These are phyloP conservation scores for Montipora capricornis DNA, from an alignment of 64 coral and sea anemone species.

Conservation along the genomic window DNA sequence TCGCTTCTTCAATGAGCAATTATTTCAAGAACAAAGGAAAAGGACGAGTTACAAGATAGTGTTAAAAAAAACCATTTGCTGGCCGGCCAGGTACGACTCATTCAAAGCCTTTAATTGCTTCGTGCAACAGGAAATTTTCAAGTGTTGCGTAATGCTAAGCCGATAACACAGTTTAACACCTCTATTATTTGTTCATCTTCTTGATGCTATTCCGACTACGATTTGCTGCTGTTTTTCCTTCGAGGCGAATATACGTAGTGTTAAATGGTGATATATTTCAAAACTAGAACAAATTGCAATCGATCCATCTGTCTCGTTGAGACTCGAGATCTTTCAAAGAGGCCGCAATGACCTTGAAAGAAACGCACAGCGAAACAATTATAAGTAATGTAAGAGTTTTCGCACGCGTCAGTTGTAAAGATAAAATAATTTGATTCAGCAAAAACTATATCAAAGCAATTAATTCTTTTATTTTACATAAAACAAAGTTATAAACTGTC, in stretches of 20 bases:
- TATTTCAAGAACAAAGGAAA: constrained; percentile 7
- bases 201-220: no score
- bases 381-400: neutral
- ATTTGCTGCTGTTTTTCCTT: no score
- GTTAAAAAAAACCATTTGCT: neutral
- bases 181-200: no score
- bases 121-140: no score
- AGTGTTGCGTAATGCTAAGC: no score
- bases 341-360: neutral
- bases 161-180: no score
- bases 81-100: neutral
- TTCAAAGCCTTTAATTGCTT: neutral
- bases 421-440: neutral
- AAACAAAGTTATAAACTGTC: neutral
- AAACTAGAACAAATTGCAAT: no score
- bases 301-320: neutral
- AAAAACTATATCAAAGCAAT: neutral
- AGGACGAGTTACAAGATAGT: neutral
- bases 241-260: no score
- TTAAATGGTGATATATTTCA: no score
- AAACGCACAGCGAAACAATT: neutral
- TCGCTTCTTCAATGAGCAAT: neutral
- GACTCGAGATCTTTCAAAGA: neutral
- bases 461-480: neutral
- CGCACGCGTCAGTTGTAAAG: neutral